Evolutionary conservation across 2,113 vertebrate genomes (phyloP).

Genomic region (Thamnophis sirtalis): DNA sequence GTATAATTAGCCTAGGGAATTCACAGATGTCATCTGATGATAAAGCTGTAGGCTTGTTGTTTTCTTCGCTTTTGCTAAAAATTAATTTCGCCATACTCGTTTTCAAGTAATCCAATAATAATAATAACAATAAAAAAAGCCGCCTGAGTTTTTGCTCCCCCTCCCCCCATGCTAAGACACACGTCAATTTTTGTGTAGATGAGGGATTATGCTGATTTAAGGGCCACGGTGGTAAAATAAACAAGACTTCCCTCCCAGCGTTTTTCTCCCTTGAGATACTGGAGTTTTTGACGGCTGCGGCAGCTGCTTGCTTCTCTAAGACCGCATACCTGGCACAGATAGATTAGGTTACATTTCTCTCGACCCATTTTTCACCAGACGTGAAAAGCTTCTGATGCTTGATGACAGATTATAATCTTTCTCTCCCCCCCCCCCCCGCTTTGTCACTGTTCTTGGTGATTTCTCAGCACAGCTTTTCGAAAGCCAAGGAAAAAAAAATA

Average conservation of each 20-base stretch:
- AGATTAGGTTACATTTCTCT: background rate
- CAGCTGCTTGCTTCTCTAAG: background rate
- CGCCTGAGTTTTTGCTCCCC: background rate
- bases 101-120: constrained; percentile 18
- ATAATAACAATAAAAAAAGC: background rate
- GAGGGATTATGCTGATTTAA: constrained; percentile 6
- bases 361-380: constrained; percentile 11
- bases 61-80: background rate
- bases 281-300: background rate
- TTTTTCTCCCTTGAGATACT: background rate
- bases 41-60: background rate
- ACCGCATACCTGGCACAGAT: background rate
- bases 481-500: constrained; percentile 1
- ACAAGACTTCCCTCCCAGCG: background rate
- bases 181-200: background rate
- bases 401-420: background rate
- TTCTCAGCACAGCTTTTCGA: background rate
- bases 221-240: background rate
- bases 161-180: background rate
- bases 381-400: background rate
- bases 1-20: constrained; percentile 32
- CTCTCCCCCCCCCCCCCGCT: background rate
- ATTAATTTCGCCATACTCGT: constrained; percentile 11
- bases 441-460: background rate
- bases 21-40: constrained; percentile 35